phyloP scores from a whole-genome alignment of 2,888 invertebrate species.

The Dascillus cervinus region DNA sequence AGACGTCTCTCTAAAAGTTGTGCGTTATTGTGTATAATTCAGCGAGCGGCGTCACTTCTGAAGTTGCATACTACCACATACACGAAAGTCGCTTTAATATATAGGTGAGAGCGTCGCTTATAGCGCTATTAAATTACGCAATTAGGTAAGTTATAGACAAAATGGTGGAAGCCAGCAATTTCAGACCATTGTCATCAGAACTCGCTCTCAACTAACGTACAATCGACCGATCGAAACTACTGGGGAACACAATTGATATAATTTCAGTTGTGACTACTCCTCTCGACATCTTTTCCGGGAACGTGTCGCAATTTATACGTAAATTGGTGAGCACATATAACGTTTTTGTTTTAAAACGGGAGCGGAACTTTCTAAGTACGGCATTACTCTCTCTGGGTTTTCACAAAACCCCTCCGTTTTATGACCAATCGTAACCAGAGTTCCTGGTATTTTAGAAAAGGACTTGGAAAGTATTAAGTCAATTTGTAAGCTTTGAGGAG shows the following conservation, averaged over 20 bases:
- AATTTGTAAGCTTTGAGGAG: too few relatives aligned
- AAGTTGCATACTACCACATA: conserved; percentile 8
- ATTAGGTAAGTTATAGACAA: conserved; percentile 24
- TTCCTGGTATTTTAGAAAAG: too few relatives aligned
- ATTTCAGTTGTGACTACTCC: conserved; percentile 26
- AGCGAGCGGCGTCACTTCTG: too few relatives aligned
- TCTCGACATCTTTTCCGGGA: conserved; percentile 18
- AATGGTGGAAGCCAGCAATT: conserved; percentile 30
- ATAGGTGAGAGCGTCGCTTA: conserved; percentile 12
- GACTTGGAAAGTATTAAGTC: too few relatives aligned
- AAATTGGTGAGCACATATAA: conserved; percentile 26
- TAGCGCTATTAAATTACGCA: conserved; percentile 28
- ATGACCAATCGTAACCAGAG: too few relatives aligned
- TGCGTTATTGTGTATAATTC: too few relatives aligned
- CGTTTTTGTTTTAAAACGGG: conserved; percentile 21
- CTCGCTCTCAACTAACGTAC: conserved; percentile 25
- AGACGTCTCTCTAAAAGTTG: conserved; percentile 11
- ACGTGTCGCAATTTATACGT: conserved; percentile 30
- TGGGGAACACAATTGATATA: conserved; percentile 31
- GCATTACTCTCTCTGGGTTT: too few relatives aligned
- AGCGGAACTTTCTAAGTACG: too few relatives aligned
- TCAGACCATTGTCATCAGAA: conserved; percentile 30
- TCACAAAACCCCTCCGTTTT: too few relatives aligned
- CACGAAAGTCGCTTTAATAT: conserved; percentile 14
- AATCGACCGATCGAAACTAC: conserved; percentile 31